These are phyloP conservation scores for Idris sp. DNA, from an alignment of 1,140 invertebrate genomes.

Conservation along the genomic window DNA sequence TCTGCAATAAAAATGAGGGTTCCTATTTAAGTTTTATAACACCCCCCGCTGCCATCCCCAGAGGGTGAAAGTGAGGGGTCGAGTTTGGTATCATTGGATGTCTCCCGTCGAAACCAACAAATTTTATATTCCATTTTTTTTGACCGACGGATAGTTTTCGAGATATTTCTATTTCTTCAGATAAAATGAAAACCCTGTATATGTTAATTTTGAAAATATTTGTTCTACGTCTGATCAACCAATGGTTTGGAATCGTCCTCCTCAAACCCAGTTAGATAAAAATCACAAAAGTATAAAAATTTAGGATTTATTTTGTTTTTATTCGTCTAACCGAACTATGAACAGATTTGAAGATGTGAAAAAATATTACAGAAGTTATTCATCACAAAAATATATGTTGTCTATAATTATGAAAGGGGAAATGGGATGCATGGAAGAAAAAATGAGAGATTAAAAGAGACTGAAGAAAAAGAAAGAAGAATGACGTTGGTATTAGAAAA, in stretches of 20 bases:
- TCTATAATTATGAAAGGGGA: background rate
- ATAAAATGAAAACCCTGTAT: no score
- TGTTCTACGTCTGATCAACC: conserved; percentile 35
- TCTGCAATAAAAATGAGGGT: no score
- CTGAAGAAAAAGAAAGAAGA: background rate
- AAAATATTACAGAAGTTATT: background rate
- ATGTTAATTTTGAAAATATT: conserved; percentile 19
- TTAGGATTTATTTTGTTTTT: background rate
- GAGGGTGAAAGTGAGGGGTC: no score
- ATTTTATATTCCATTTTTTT: no score
- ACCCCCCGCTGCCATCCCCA: no score
- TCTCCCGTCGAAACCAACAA: no score
- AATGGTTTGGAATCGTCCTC: conserved; percentile 42
- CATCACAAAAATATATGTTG: background rate
- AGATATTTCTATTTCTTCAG: no score
- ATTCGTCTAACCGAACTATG: background rate
- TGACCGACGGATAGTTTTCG: no score
- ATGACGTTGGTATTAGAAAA: background rate
- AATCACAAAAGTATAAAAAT: conserved; percentile 14
- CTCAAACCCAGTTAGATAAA: conserved; percentile 27
- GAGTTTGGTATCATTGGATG: no score
- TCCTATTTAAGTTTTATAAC: no score
- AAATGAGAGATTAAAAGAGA: background rate
- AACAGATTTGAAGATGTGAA: conserved; percentile 1
- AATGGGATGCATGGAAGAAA: background rate